These are phyloP conservation scores for Beris morrisii DNA, from an alignment of 2,888 invertebrate species.

Conservation along the genomic window DNA sequence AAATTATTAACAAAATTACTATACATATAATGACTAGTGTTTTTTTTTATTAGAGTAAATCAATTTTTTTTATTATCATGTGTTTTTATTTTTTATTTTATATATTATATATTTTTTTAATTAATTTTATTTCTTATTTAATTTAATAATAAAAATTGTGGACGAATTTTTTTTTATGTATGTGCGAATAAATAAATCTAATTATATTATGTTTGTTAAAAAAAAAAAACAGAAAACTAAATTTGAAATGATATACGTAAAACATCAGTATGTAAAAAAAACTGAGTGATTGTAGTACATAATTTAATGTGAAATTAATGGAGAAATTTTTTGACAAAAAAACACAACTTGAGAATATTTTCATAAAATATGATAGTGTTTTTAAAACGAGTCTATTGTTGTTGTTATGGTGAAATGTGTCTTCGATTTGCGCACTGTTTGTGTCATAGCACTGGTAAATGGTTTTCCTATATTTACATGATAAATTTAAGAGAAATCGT, in stretches of 20 bases:
- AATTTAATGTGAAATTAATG: neutral
- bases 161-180: conserved; percentile 29
- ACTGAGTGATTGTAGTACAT: neutral
- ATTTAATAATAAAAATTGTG: conserved; percentile 17
- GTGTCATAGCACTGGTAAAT: conserved; percentile 20
- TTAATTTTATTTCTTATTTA: conserved; percentile 26
- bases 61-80: conserved; percentile 28
- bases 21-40: conserved; percentile 6
- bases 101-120: conserved; percentile 12
- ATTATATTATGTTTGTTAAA: conserved; percentile 18
- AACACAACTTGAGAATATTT: neutral
- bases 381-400: conserved; percentile 19
- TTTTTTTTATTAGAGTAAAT: conserved; percentile 7
- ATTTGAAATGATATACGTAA: conserved; percentile 13
- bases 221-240: conserved; percentile 7
- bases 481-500: neutral
- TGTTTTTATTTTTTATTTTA: conserved; percentile 30
- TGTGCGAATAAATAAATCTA: conserved; percentile 2
- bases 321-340: neutral
- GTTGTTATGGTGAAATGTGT: neutral
- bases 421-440: conserved; percentile 30
- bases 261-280: neutral
- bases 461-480: neutral
- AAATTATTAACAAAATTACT: conserved; percentile 45
- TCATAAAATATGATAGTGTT: conserved; percentile 12